Evolutionary conservation across 1,140 invertebrate species (phyloP).

Genomic region (Agrilus planipennis): DNA sequence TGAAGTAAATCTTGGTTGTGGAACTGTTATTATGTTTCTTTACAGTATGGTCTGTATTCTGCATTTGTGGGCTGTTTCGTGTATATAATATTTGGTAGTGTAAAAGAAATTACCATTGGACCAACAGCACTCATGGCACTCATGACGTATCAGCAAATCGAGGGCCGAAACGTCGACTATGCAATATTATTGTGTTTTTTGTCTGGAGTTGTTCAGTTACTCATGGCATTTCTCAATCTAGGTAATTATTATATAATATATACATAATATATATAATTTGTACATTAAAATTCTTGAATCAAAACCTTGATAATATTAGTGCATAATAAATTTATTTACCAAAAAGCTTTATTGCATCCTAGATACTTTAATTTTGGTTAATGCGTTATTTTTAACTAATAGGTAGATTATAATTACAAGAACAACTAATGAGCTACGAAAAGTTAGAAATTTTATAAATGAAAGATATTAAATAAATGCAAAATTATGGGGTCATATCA

Average conservation of each 20-base stretch:
- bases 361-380: no score
- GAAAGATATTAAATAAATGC: no score
- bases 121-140: slow-evolving; percentile 74
- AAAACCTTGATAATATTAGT: no score
- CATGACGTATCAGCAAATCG: slow-evolving; percentile 66
- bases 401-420: no score
- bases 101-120: slow-evolving; percentile 83
- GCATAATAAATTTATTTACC: no score
- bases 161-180: slow-evolving; percentile 57
- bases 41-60: slow-evolving; percentile 82
- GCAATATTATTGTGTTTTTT: slow-evolving; percentile 76
- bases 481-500: no score
- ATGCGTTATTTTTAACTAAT: no score
- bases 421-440: no score
- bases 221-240: slow-evolving; percentile 74
- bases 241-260: slow-evolving; percentile 34
- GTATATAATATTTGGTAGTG: slow-evolving; percentile 81
- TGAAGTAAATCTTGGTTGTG: background rate
- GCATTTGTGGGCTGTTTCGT: slow-evolving; percentile 86
- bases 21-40: no score
- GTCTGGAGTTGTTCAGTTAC: slow-evolving; percentile 66
- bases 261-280: background rate
- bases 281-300: no score
- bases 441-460: no score
- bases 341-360: no score